phyloP scores from a whole-genome alignment of 2,888 invertebrate species.

The Lobophora halterata region DNA sequence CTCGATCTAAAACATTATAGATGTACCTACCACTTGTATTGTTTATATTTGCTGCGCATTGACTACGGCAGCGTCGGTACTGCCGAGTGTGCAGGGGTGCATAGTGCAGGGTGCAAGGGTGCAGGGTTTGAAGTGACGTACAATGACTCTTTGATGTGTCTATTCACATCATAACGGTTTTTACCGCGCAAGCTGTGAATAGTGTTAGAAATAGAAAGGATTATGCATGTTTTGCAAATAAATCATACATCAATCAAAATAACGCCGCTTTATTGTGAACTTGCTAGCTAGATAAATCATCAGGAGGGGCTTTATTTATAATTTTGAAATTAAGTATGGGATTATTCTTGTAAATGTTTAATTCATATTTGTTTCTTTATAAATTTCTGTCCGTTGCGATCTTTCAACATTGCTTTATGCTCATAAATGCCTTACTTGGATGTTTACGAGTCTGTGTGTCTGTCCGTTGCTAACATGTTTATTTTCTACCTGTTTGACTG shows the following conservation, averaged over 20 bases:
- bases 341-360: no score
- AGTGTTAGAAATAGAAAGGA: slow-evolving; percentile 9
- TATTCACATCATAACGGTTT: slow-evolving; percentile 23
- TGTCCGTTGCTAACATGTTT: slow-evolving; percentile 3
- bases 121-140: slow-evolving; percentile 19
- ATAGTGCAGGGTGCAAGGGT: slow-evolving; percentile 5
- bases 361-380: not conserved
- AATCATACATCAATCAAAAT: slow-evolving; percentile 8
- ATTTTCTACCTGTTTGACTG: not conserved
- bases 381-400: not conserved
- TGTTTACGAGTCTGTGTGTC: slow-evolving; percentile 3
- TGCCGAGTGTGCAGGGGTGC: slow-evolving; percentile 16
- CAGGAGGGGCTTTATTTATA: no score
- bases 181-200: slow-evolving; percentile 7
- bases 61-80: slow-evolving; percentile 13
- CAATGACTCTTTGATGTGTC: slow-evolving; percentile 21
- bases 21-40: slow-evolving; percentile 21
- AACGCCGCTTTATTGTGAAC: no score
- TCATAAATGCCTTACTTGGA: not conserved
- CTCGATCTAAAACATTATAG: slow-evolving; percentile 17
- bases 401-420: not conserved
- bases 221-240: slow-evolving; percentile 7
- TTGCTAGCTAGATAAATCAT: no score
- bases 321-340: no score
- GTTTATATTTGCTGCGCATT: slow-evolving; percentile 22